Percentiles rank a stretch among this genome's conserved stretches.
These are phyloP conservation scores for Pitta sordida DNA, from an alignment of 2,113 vertebrate species.

Conservation along the genomic window DNA sequence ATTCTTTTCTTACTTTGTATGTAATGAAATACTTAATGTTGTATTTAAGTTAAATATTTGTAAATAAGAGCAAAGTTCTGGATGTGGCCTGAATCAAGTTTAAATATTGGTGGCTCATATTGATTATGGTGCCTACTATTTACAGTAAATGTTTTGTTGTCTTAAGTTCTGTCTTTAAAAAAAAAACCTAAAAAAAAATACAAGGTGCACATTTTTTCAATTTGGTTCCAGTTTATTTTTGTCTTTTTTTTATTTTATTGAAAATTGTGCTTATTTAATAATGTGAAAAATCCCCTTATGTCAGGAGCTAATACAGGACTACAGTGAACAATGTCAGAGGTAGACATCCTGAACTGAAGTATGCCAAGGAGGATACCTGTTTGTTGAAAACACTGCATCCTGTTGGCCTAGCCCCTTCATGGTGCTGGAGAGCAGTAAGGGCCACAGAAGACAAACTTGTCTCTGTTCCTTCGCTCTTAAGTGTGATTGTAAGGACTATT, in stretches of 20 bases:
- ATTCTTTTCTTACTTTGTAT: constrained; percentile 81
- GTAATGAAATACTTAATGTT: constrained; percentile 80
- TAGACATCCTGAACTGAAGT: not conserved
- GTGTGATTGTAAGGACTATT: not conserved
- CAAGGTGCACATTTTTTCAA: constrained; percentile 71
- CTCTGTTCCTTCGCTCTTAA: not conserved
- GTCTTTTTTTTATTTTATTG: not conserved
- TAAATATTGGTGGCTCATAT: constrained; percentile 78
- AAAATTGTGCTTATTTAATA: not conserved
- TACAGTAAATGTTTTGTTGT: constrained; percentile 69
- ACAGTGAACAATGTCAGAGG: not conserved
- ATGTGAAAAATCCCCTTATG: not conserved
- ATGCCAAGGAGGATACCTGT: not conserved
- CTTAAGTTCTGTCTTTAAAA: constrained; percentile 67
- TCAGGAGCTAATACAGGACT: not conserved
- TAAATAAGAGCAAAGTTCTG: constrained; percentile 87
- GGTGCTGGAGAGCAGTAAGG: not conserved
- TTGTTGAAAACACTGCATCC: not conserved
- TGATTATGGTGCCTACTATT: constrained; percentile 77
- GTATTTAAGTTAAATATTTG: constrained; percentile 95
- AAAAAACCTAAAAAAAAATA: constrained; percentile 64
- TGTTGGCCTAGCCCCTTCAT: accelerated
- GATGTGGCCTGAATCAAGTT: constrained; percentile 82
- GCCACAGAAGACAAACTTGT: not conserved
- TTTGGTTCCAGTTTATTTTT: constrained; percentile 55